These are phyloP conservation scores for Chelon auratus DNA, from an alignment of 2,797 vertebrate species.

Conservation along the genomic window DNA sequence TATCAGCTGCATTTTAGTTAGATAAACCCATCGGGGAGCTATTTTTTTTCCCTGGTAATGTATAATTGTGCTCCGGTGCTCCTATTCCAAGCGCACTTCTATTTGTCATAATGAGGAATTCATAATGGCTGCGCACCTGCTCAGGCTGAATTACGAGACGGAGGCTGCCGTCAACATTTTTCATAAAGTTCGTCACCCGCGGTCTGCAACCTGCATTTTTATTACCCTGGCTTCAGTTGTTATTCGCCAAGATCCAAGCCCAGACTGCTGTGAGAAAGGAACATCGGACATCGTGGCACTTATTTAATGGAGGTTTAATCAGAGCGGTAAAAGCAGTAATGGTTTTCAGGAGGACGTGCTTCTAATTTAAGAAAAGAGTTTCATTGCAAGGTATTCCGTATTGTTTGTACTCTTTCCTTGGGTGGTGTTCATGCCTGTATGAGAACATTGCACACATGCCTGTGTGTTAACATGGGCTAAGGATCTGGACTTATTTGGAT, in stretches of 20 bases:
- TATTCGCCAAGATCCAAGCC: constrained; percentile 25
- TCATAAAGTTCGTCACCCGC: constrained; percentile 34
- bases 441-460: too few relatives aligned
- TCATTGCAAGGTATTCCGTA: neutral
- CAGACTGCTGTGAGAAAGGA: neutral
- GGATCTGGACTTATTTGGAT: too few relatives aligned
- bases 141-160: constrained; percentile 53
- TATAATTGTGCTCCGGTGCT: constrained; percentile 45
- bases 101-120: constrained; percentile 70
- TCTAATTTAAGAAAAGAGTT: neutral
- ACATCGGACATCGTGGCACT: constrained; percentile 3
- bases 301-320: constrained; percentile 18
- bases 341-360: neutral
- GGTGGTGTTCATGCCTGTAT: too few relatives aligned
- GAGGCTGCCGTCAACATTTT: constrained; percentile 39
- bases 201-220: constrained; percentile 5
- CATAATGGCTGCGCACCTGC: constrained; percentile 63
- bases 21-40: constrained; percentile 27
- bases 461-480: too few relatives aligned
- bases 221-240: constrained; percentile 19
- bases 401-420: neutral
- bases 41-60: constrained; percentile 29
- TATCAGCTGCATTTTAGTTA: constrained; percentile 20
- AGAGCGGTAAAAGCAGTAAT: neutral
- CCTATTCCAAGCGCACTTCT: constrained; percentile 52